Base-by-base conservation (phyloP, 2,888 invertebrate genomes). In the Cybosia mesomella region DNA sequence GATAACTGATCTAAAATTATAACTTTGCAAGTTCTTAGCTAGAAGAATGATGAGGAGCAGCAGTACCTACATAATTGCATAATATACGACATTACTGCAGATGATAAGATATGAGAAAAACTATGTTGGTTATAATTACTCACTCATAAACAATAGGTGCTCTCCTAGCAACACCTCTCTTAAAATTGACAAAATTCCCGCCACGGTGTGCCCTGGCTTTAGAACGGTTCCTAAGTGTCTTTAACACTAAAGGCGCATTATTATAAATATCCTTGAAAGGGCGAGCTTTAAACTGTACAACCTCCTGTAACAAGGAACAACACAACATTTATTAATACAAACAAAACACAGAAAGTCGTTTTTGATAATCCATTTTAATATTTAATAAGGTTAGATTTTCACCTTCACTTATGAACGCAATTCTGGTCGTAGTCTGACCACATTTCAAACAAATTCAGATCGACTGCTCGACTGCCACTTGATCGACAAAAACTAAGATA, bases 81-180 rank as follows among this genome's bases (percentile, higher is more conserved):
- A 43, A 18, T 43, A 13, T 2, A 39, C 13, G 39, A 36, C 36
- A 10, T 36, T 36, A 36, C 36, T 36, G 36, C 36, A 36, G 36
- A 18, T 34, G 34, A 34, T 34, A 9, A 1, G 15, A n/a, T n/a
- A n/a, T n/a, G 15, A 39, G 36, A 43, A 18, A 36, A 22, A 43
- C 9, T 22, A 24, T 59, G 10, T 21, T 13, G 21, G 15, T 39
- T 3, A 58, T 2, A 21, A 34, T 22, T 28, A 61, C 66, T 67
- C 21, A 67, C 66, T 67, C 66, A 39, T 67, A 67, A 55, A 57
- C n/a, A 22, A 57, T 11, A 7, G 66, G 53, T 7, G 0, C 0
- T 55, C 55, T 61, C 11, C 59, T 59, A 18, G 39, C 22, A 39
- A 24, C 1, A 24, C 39, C 22, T 4, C 36, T 22, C 24, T 24